Base-by-base conservation (phyloP, 2,888 invertebrate species). In the Crepidodera aurea region DNA sequence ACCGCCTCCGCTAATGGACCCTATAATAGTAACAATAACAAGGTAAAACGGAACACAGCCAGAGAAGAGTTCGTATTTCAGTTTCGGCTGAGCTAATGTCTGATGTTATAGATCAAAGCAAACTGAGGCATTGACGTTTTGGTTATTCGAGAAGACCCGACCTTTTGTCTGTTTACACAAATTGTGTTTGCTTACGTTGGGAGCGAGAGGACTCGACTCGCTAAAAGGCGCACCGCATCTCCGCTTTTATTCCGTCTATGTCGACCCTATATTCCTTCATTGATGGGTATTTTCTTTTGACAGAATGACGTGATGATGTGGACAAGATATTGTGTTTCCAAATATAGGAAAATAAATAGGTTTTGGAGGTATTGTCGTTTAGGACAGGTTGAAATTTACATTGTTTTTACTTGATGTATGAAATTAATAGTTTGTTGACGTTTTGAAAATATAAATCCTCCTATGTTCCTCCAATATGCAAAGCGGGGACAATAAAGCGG, bases 81-180 rank as follows among this genome's bases (percentile, higher is more conserved):
- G 12, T 34, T 34, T 12, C 34, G 22, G 15, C 7, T 15, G 48
- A 51, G 34, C 51, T 51, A 37, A 51, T 51, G 51, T 51, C 51
- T 51, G 29, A 50, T 37, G 51, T 51, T 22, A 51, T 34, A 34
- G 34, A 34, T 34, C 34, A 34, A 34, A 34, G 34, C 10, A 13
- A 13, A 13, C 34, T 34, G 34, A 13, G 34, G 34, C 34, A 13
- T 34, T 34, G 12, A 34, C 34, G 34, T 34, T 34, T 34, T 34
- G 13, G 34, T n/a, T 34, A 34, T 13, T 13, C 34, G 34, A 34
- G 34, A 34, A 22, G 51, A 51, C 37, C 51, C 51, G 51, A 51
- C 51, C 37, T 51, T 51, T 51, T 51, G 51, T 51, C 51, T 51
- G 37, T 51, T 51, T 51, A 51, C 51, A 51, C 51, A 51, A 51